Evolutionary conservation across 1,140 invertebrate genomes (phyloP).

Genomic region (Drosophila aff.): DNA sequence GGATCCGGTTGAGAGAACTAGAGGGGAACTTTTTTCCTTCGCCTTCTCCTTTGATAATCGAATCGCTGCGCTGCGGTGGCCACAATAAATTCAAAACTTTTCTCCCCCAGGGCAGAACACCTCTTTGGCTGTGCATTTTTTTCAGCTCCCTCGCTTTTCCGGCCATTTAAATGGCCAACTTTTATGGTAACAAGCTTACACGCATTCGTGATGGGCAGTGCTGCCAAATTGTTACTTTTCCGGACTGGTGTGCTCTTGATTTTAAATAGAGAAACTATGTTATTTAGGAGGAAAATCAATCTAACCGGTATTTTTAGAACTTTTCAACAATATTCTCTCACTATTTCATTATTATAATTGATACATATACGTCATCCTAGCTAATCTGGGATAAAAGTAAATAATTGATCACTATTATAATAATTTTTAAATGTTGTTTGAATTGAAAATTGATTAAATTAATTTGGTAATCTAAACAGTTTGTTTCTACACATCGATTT

Average conservation of each 20-base stretch:
- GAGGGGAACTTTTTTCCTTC: slow-evolving; percentile 22
- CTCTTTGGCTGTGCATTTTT: slow-evolving; percentile 33
- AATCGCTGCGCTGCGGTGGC: slow-evolving; percentile 39
- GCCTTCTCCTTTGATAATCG: slow-evolving; percentile 48
- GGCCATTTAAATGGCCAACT: slow-evolving; percentile 55
- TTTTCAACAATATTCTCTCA: no score
- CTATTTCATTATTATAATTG: no score
- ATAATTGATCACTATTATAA: not conserved
- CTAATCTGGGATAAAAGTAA: no score
- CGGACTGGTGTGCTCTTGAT: not conserved
- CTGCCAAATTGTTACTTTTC: not conserved
- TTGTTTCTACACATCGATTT: no score
- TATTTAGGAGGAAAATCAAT: not conserved
- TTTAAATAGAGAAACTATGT: not conserved
- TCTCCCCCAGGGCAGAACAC: slow-evolving; percentile 24
- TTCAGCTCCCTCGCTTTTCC: slow-evolving; percentile 28
- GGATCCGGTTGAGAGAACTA: slow-evolving; percentile 19
- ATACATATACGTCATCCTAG: no score
- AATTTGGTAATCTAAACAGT: no score
- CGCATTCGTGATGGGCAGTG: slow-evolving; percentile 25
- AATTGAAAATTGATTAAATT: no score
- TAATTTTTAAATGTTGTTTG: no score
- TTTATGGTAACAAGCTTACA: slow-evolving; percentile 56
- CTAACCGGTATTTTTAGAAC: not conserved
- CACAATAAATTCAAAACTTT: slow-evolving; percentile 77